phyloP scores from a whole-genome alignment of 2,113 vertebrate genomes.

The Dissostichus mawsoni region DNA sequence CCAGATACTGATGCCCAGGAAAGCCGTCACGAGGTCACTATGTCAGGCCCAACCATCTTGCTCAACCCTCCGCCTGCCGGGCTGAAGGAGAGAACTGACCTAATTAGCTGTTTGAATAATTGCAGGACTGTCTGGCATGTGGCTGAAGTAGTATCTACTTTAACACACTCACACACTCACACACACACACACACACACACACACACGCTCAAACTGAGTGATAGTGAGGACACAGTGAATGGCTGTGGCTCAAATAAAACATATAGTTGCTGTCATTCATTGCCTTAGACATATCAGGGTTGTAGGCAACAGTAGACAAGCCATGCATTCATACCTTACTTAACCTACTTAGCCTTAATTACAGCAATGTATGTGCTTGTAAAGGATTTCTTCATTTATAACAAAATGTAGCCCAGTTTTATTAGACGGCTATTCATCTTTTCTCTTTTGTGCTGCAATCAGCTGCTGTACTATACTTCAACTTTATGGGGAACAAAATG shows the following conservation, averaged over 20 bases:
- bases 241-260: conserved; percentile 40
- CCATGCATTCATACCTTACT: neutral
- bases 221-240: conserved; percentile 11
- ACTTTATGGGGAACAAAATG: neutral
- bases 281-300: conserved; percentile 5
- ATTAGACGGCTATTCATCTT: neutral
- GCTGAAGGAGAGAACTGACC: conserved; percentile 75
- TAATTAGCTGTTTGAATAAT: conserved; percentile 82
- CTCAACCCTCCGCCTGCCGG: conserved; percentile 54
- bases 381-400: neutral
- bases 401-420: neutral
- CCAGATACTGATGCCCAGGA: conserved; percentile 49
- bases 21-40: conserved; percentile 66
- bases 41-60: conserved; percentile 75
- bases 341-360: neutral
- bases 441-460: neutral
- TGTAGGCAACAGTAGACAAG: neutral
- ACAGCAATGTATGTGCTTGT: neutral
- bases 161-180: too few species aligned
- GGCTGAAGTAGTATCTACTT: conserved; percentile 39
- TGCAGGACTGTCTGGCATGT: conserved; percentile 58
- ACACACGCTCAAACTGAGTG: too few species aligned
- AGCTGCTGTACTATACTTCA: neutral
- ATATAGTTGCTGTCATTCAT: conserved; percentile 37
- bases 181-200: too few species aligned